These are phyloP conservation scores for Cranoglanis bouderius DNA, from an alignment of 2,113 vertebrate species.

Conservation along the genomic window DNA sequence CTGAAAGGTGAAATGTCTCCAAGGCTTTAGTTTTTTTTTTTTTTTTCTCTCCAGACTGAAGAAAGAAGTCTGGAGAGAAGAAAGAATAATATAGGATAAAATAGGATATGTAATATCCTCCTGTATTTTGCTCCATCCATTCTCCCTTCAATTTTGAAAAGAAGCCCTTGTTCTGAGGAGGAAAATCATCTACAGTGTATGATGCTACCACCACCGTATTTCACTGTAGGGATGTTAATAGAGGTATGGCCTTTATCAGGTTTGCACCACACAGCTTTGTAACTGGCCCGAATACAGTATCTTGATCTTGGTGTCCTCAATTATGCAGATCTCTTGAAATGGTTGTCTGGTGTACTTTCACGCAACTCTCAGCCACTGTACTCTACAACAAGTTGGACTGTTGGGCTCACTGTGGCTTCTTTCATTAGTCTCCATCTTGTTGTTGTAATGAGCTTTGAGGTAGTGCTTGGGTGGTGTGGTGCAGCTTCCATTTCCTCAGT, in stretches of 20 bases:
- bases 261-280: not conserved
- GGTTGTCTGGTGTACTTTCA: not conserved
- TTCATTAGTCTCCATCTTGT: not conserved
- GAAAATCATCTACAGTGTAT: not conserved
- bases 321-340: conserved; percentile 3
- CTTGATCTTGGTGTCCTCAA: not conserved
- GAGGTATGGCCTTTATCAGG: not conserved
- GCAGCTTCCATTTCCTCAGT: not conserved
- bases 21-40: not conserved
- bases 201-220: not conserved
- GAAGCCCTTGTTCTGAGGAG: too few relatives aligned
- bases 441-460: not conserved
- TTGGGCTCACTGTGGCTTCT: not conserved
- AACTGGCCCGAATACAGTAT: not conserved
- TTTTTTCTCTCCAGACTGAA: not conserved
- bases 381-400: not conserved
- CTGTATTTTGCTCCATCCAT: not conserved
- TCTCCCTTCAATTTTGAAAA: not conserved
- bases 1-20: not conserved
- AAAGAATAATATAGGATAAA: too few relatives aligned
- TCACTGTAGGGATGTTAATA: not conserved
- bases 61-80: too few relatives aligned
- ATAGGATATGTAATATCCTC: not conserved
- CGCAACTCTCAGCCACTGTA: not conserved
- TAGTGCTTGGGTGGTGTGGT: not conserved